Evolutionary conservation across 2,113 vertebrate species (phyloP), one percentile per base, ranked within the genome.

Genomic region (Lepus timidus): DNA sequence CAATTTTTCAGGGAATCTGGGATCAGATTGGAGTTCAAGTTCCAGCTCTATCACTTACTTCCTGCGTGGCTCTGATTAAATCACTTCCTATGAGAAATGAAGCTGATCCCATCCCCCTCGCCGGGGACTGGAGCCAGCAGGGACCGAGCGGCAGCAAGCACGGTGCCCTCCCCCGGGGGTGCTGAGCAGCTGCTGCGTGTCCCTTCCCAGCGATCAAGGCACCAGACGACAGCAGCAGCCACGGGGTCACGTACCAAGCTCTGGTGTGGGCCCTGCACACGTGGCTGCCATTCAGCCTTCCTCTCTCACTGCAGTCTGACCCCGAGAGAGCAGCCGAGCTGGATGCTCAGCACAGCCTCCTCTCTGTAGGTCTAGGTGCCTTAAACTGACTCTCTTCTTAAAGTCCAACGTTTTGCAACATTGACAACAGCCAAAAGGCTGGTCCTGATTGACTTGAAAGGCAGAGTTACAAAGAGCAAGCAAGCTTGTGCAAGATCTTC

Each of bases 21-120:
- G 62, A n/a, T 90, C 44, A 83, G 82, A 75, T 31, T 58, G 36
- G 90, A 90, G 68, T 90, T 96, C 81, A 85, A 44, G 22, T 90
- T 81, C 84, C 89, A 94, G 67, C n/a, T 83, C 67, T 3, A 33
- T 79, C 36, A 16, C 19, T 89, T 67, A 67, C 51, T 65, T 73
- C 64, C 58, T 94, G 14, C 68, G 27, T 87, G 88, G 36, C 44
- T 74, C 33, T 55, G 39, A 88, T 58, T 70, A 44, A 73, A 93
- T 91, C 49, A 68, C 20, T 88, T 93, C 49, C 12, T 36, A 39
- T 71, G 61, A 73, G 87, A 85, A 87, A 88, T 3, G 25, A 75
- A 79, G 68, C 6, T 16, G n/a, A 39, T 4, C 64, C 19, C 27
- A 22, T 13, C 55, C 4, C 61, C 14, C 31, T 88, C 58, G 19